phyloP scores from a whole-genome alignment of 1,140 invertebrate genomes.

The Aphidius ervi region DNA sequence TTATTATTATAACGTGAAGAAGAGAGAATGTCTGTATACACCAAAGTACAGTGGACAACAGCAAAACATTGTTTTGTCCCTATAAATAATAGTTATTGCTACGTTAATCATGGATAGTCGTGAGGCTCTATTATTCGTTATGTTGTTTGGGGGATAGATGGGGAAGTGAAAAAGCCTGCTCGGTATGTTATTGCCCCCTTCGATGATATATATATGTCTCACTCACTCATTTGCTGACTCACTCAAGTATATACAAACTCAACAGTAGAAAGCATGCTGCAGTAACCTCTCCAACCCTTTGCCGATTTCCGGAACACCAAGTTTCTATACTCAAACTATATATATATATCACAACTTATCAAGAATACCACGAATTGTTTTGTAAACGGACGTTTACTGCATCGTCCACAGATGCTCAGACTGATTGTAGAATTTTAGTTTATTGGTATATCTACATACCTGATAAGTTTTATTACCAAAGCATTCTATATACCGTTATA shows the following conservation, averaged over 20 bases:
- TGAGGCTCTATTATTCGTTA: slow-evolving; percentile 43
- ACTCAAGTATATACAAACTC: too few species aligned
- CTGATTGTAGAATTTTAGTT: slow-evolving; percentile 34
- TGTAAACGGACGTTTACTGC: slow-evolving; percentile 36
- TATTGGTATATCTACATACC: slow-evolving; percentile 44
- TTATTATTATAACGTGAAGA: neutral
- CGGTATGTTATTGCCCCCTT: slow-evolving; percentile 45
- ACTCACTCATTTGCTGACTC: too few species aligned
- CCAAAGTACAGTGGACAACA: slow-evolving; percentile 31
- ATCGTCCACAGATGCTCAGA: slow-evolving; percentile 37
- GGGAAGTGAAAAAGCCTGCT: slow-evolving; percentile 13
- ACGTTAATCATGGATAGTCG: slow-evolving; percentile 47
- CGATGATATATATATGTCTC: slow-evolving; percentile 13
- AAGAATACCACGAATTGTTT: slow-evolving; percentile 43
- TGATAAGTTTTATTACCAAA: slow-evolving; percentile 34
- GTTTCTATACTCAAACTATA: too few species aligned
- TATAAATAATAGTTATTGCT: slow-evolving; percentile 51
- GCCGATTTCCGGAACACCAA: too few species aligned
- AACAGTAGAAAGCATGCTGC: too few species aligned
- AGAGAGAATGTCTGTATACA: neutral
- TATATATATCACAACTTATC: neutral
- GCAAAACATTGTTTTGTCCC: slow-evolving; percentile 48
- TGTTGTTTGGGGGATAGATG: slow-evolving; percentile 13
- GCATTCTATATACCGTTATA: neutral
- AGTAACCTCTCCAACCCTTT: too few species aligned